Evolutionary conservation across 2,797 vertebrate genomes (phyloP).

Genomic region (Spheniscus humboldti): DNA sequence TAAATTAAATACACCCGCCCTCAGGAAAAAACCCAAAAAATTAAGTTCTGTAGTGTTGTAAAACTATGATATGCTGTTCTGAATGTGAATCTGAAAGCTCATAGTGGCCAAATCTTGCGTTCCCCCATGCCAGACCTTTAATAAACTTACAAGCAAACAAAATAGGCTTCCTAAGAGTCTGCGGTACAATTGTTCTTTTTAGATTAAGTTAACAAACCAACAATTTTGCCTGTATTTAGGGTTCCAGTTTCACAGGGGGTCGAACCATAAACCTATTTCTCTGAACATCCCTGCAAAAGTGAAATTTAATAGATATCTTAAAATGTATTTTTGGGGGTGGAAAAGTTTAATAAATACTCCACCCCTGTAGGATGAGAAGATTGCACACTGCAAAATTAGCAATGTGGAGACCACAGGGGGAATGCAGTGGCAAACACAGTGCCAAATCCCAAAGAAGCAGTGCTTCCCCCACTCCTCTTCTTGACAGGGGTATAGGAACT

Average conservation of each 20-base stretch:
- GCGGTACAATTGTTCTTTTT: not conserved
- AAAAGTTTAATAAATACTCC: not conserved
- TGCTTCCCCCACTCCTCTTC: not conserved
- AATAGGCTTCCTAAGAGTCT: not conserved
- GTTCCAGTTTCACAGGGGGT: not conserved
- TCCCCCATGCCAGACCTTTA: not conserved
- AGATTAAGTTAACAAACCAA: not conserved
- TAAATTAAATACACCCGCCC: rapidly evolving
- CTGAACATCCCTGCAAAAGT: not conserved
- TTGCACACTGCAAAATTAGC: not conserved
- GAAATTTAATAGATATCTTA: not conserved
- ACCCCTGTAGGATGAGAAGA: not conserved
- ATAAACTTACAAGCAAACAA: not conserved
- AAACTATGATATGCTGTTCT: not conserved
- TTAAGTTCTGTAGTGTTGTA: not conserved
- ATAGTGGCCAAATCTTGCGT: not conserved
- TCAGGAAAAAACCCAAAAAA: not conserved
- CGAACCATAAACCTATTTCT: not conserved
- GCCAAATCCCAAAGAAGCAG: not conserved
- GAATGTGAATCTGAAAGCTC: not conserved
- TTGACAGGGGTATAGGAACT: not conserved
- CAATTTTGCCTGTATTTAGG: not conserved
- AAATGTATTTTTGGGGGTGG: not conserved
- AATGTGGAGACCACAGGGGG: not conserved
- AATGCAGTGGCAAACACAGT: not conserved